Evolutionary conservation across 2,797 vertebrate species (phyloP).

Genomic region (Argya squamiceps): DNA sequence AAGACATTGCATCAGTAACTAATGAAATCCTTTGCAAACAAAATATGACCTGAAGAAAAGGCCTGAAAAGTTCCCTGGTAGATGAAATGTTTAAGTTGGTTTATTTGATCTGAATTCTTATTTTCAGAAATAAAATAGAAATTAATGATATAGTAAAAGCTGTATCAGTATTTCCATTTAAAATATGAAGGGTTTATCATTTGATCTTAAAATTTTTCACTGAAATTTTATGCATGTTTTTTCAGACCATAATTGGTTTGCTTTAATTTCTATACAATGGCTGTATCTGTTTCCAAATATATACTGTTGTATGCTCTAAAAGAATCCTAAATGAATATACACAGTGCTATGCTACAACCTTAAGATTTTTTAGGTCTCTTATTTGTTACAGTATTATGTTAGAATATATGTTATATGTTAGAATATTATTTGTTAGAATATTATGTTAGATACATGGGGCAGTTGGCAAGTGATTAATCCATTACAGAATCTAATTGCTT

Average conservation of each 20-base stretch:
- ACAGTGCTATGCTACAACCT: neutral
- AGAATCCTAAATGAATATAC: neutral
- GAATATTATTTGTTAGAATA: neutral
- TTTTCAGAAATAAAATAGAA: neutral
- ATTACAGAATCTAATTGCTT: slow-evolving; percentile 10
- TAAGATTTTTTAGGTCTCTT: neutral
- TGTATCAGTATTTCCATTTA: neutral
- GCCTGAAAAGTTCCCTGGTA: neutral
- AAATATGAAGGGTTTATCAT: neutral
- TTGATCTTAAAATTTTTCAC: neutral
- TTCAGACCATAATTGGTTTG: neutral
- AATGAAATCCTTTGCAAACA: neutral
- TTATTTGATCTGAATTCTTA: neutral
- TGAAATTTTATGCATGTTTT: neutral
- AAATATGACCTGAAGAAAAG: neutral
- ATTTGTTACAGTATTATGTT: neutral
- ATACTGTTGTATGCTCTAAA: neutral
- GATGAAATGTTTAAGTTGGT: neutral
- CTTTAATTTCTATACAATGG: neutral
- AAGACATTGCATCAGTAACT: neutral
- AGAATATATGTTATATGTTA: neutral
- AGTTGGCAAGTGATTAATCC: slow-evolving; percentile 7
- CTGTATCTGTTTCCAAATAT: neutral
- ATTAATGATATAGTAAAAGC: neutral
- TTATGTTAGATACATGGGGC: neutral